A percentile compares a stretch with the other conserved stretches of the same genome.
These are phyloP conservation scores for Hippasteria phrygiana DNA, from an alignment of 53 echinoderm and acorn worm species.

Conservation along the genomic window DNA sequence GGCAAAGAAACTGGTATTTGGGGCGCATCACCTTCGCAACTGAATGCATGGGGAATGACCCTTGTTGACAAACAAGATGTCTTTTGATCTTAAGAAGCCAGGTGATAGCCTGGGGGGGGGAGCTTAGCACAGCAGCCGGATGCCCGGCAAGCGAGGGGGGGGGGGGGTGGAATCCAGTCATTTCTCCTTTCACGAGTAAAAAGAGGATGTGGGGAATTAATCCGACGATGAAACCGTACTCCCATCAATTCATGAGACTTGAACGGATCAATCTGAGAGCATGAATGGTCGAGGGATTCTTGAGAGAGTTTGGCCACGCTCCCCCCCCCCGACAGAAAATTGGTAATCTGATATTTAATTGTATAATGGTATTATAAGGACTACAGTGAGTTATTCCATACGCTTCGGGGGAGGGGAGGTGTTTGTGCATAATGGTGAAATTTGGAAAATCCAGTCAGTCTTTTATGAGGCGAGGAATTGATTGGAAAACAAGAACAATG, in stretches of 20 bases:
- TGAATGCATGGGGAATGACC: background rate
- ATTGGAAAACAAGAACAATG: too few relatives aligned
- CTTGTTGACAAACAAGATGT: conserved; percentile 34
- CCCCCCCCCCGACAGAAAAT: background rate
- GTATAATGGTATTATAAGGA: background rate
- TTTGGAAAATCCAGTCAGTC: too few relatives aligned
- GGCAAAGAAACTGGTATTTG: too few relatives aligned
- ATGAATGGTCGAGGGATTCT: background rate
- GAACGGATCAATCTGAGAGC: background rate
- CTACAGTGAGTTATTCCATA: background rate
- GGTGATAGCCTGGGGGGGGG: conserved; percentile 11
- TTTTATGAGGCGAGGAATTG: too few relatives aligned
- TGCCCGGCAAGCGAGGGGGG: background rate
- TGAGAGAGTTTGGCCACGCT: background rate
- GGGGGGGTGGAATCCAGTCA: background rate
- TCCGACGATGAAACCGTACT: background rate
- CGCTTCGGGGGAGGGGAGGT: too few relatives aligned
- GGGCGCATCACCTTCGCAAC: too few relatives aligned
- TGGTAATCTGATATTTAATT: background rate
- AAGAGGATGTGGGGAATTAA: background rate
- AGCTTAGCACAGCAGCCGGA: background rate
- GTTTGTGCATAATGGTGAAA: too few relatives aligned
- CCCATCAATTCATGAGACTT: conserved; percentile 1
- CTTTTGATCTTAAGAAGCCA: conserved; percentile 32
- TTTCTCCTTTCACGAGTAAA: background rate